Evolutionary conservation across 1,140 invertebrate species (phyloP), one percentile per base, ranked within the genome.

Genomic region (Magallana gigas): DNA sequence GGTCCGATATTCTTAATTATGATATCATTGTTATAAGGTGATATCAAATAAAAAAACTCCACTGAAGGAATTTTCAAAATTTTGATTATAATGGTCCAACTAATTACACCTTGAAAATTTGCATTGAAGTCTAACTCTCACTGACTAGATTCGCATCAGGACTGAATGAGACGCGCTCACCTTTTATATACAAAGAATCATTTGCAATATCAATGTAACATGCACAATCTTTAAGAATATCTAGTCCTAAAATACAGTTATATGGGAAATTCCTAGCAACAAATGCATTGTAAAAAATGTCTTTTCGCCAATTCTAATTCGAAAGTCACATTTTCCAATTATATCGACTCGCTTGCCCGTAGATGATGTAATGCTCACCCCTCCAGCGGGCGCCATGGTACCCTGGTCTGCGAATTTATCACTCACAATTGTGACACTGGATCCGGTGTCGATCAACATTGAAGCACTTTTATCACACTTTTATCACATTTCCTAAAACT

Each of bases 391-490:
- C 64, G n/a, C 11, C 64, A 68, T 12, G 7, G 8, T 18, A 68
- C 64, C 8, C 16, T n/a, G 12, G 3, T 18, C 23, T 16, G 64
- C 64, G 16, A 68, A 12, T 8, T 4, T 18, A n/a, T 71, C 62
- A 68, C 18, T 68, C 6, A 85, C n/a, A 36, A 85, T 85, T 4
- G 29, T 68, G 16, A 85, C 84, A 18, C 23, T 71, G 1, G 84
- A 48, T n/a, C 84, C 84, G 59, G 84, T 85, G 48, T 85, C 84
- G 14, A 85, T 62, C 36, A 84, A 71, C 62, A 85, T 68, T 5
- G 84, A 9, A 29, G 48, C 84, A 56, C 62, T 5, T 48, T 64
- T 56, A 6, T 71, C 62, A 62, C 56, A n/a, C n/a, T n/a, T n/a
- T n/a, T n/a, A n/a, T 68, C 36, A 85, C 84, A 48, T 29, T 56